Base-by-base conservation (phyloP, 2,113 vertebrate genomes). In the Spea bombifrons region DNA sequence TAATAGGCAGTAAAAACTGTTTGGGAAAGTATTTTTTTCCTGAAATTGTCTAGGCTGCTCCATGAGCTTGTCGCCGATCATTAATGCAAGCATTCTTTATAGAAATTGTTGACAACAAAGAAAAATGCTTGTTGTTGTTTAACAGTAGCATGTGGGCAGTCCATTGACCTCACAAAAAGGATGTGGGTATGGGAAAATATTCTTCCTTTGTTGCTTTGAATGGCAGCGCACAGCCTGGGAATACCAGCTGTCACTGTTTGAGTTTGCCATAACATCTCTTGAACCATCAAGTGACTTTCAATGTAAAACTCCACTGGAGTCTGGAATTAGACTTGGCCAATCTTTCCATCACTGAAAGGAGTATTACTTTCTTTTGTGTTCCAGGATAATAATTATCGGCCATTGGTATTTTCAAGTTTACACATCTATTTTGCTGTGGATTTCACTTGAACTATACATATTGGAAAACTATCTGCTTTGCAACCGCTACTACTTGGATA, bases 131-230 rank as follows among this genome's bases (percentile, higher is more conserved):
- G 70, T 73, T 79, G 77, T 79, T 73, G 77, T 79, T 79, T 67
- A 53, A 79, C 70, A 73, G 70, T 72, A 79, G 70, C 70, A 72
- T 79, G 77, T 79, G 71, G 77, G 77, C 71, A 49, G 65, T 71
- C 55, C 73, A 55, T 72, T 79, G 77, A 79, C 77, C 77, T 79
- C 50, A 79, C 73, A 73, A 76, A 78, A 79, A 73, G 77, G 70
- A 79, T 73, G 77, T 73, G 70, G 70, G 77, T 79, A 79, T 79
- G 77, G 77, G 77, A 79, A 79, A 79, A 79, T 79, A 67, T 79
- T 79, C 63, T 17, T 73, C 70, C 57, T 79, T 79, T 79, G 77
- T 79, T 49, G 68, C 50, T 30, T 48, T 79, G 77, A 79, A 79
- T 79, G 70, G 77, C 50, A 67, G 77, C 48, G 57, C 12, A 48